Evolutionary conservation across 2,888 invertebrate genomes (phyloP), one percentile per base, ranked within the genome.

Genomic region (Helleia helle): DNA sequence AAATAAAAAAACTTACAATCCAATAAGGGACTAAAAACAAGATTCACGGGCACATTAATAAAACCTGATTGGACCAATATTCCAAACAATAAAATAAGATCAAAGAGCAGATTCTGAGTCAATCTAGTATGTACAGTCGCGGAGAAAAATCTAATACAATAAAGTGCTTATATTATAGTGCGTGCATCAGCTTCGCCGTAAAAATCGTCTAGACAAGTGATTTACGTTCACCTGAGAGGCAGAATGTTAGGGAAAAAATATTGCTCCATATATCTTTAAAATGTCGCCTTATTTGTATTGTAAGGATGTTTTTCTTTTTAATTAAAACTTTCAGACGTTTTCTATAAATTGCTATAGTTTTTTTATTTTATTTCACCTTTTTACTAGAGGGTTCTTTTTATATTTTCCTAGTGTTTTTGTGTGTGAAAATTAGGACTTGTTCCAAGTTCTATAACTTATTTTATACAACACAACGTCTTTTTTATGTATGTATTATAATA

Each of bases 171-270:
- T 53, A 51, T 60, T 56, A 65, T 59, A 55, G 71, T 75, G 77
- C 76, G 76, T 74, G 61, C 64, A 66, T 70, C 69, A 68, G 69
- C 63, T 50, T 39, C 38, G 63, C 66, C 51, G 69, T 79, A 76
- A 77, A 77, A 64, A 57, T 64, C 58, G 79, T 79, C 79, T 79
- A 77, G 79, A 77, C 79, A 47, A 58, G 63, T 75, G 73, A 79
- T 77, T 76, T 79, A 79, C 64, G 70, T 58, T 53, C 70, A 79
- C 79, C 77, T 79, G 76, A 44, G 54, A 53, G 51, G 44, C 51
- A 41, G 45, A 51, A 51, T 44, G 44, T 39, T 37, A 48, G 47
- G 45, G 49, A 55, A 55, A 54, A 59, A 55, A 54, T 52, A 47
- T 52, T 24, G 41, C 42, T 41, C 42, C 42, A 39, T 40, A 38